Evolutionary conservation across 2,797 vertebrate species (phyloP), one percentile per base, ranked within the genome.

Genomic region (Acropternis orthonyx): DNA sequence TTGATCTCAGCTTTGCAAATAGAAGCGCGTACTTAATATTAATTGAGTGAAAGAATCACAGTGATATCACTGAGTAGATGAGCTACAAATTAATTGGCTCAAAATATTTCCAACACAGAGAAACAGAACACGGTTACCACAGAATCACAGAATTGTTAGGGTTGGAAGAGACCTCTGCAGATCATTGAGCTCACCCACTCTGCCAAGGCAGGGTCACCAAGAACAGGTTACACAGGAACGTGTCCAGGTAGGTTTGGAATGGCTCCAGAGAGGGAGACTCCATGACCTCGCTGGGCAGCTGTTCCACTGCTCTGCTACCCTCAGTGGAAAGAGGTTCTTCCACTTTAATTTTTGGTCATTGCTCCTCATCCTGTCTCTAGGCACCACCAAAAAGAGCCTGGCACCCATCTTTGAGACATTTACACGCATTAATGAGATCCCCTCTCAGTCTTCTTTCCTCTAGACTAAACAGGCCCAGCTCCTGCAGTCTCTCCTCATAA

Each of bases 361-460:
- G 12, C 9, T 78, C 39, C 22, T 78, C 59, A 46, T 41, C 9
- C 52, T 48, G 34, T 32, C 10, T 14, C 26, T 41, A 19, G 26
- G 19, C 26, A 66, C 19, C 30, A 59, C 22, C 9, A 5, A 41
- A 46, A 89, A 59, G 18, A 7, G 34, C 52, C 10, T 59, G 39
- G 30, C 6, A 77, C 1, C 21, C 0, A 0, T 9, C 39, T 66
- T 14, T 36, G 30, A 72, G 73, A 12, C 46, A 48, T 21, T 52
- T 54, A 46, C 24, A 4, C 32, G 7, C 34, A 66, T 12, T 46
- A 23, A 20, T 7, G 30, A 0, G 0, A 66, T 28, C 9, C 9
- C 34, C 23, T 24, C 46, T 65, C 34, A 78, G 30, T 36, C 59
- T 84, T 20, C 24, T 37, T 34, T 37, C 37, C 61, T 46, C 39